phyloP scores from a whole-genome alignment of 2,888 invertebrate species.

The Norana najaformis region DNA sequence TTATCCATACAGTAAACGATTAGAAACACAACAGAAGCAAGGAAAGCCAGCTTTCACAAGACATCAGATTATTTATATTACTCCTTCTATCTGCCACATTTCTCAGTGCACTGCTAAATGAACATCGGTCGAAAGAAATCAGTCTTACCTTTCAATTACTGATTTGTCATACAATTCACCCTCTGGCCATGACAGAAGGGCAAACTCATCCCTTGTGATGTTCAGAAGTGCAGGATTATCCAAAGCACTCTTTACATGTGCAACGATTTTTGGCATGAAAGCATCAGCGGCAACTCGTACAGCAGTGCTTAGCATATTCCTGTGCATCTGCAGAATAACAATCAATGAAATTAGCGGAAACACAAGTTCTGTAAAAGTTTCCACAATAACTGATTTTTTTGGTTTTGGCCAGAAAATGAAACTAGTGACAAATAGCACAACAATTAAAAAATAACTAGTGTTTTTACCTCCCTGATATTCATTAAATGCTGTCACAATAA shows the following conservation, averaged over 20 bases:
- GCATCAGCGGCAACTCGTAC: slow-evolving; percentile 71
- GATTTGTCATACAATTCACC: slow-evolving; percentile 89
- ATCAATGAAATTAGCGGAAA: not conserved
- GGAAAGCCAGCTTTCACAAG: not conserved
- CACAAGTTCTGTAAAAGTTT: not conserved
- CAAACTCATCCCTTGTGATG: slow-evolving; percentile 67
- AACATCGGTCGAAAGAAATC: slow-evolving; percentile 24
- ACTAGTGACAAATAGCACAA: not conserved
- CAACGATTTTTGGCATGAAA: slow-evolving; percentile 72
- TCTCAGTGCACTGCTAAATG: not conserved
- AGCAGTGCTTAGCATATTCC: slow-evolving; percentile 76
- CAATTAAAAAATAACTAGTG: too few relatives aligned
- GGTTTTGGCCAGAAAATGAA: not conserved
- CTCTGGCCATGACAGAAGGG: slow-evolving; percentile 80
- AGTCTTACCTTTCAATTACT: slow-evolving; percentile 64
- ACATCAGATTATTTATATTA: too few relatives aligned
- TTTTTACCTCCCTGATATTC: not conserved
- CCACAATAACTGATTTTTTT: too few relatives aligned
- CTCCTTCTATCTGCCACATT: not conserved
- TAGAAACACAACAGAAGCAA: not conserved
- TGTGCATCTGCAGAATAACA: slow-evolving; percentile 36
- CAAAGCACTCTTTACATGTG: slow-evolving; percentile 69
- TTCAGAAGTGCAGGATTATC: slow-evolving; percentile 66
- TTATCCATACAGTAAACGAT: not conserved
- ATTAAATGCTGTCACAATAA: not conserved